A percentile compares a stretch with the other conserved stretches of the same genome.
phyloP scores from a whole-genome alignment of 2,113 vertebrate genomes.

The Nerophis ophidion region DNA sequence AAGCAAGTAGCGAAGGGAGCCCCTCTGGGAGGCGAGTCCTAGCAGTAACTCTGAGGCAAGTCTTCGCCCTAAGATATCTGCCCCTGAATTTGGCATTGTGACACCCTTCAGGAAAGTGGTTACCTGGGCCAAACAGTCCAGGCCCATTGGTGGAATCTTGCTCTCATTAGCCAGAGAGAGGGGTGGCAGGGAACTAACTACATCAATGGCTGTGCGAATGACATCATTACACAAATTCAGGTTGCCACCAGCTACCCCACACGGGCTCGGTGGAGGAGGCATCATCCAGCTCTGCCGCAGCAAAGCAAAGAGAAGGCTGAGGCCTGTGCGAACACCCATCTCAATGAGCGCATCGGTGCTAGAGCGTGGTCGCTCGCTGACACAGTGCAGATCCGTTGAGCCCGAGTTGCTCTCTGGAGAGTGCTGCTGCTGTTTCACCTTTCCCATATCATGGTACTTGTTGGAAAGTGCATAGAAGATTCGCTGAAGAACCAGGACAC shows the following conservation, averaged over 20 bases:
- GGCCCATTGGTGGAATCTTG: constrained; percentile 95
- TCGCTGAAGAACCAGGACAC: constrained; percentile 90
- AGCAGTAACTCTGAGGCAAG: constrained; percentile 90
- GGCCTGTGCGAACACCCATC: constrained; percentile 93
- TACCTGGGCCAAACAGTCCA: constrained; percentile 96
- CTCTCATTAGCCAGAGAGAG: constrained; percentile 92
- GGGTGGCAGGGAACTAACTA: constrained; percentile 88
- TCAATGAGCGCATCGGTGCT: constrained; percentile 94
- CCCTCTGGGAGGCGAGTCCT: constrained; percentile 90
- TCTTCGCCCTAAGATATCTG: constrained; percentile 86
- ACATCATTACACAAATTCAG: constrained; percentile 91
- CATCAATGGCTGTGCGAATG: constrained; percentile 91
- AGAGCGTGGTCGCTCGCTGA: constrained; percentile 88
- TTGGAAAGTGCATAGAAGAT: constrained; percentile 97
- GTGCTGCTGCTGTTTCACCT: constrained; percentile 93
- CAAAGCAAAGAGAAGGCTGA: constrained; percentile 90
- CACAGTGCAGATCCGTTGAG: constrained; percentile 83
- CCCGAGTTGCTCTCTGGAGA: constrained; percentile 87
- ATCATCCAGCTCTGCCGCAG: constrained; percentile 96
- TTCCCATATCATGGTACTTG: constrained; percentile 96
- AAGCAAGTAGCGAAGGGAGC: constrained; percentile 86
- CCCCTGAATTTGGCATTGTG: constrained; percentile 93
- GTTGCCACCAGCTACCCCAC: constrained; percentile 51
- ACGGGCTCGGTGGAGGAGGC: constrained; percentile 64
- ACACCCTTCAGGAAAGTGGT: constrained; percentile 94